phyloP scores from a whole-genome alignment of 2,797 vertebrate species.

The Poeciliopsis gracilis region DNA sequence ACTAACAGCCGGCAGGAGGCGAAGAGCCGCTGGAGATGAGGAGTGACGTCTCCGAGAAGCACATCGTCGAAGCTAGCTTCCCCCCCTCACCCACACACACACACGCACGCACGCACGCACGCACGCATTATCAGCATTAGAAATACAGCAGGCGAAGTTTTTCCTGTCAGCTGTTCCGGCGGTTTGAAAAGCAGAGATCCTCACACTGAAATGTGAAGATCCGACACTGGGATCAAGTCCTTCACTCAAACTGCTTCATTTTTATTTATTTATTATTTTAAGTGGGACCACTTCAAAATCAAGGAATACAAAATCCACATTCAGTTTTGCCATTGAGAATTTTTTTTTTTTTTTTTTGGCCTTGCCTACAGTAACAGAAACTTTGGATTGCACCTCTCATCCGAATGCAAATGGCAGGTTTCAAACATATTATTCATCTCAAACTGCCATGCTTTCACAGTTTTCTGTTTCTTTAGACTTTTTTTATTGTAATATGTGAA shows the following conservation, averaged over 20 bases:
- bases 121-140: background rate
- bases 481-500: background rate
- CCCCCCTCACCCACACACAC: no score
- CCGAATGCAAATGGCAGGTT: background rate
- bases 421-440: background rate
- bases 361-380: no score
- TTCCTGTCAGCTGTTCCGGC: background rate
- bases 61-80: slow-evolving; percentile 23
- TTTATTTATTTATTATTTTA: background rate
- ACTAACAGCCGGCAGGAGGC: slow-evolving; percentile 30
- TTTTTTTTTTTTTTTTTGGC: background rate
- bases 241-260: background rate
- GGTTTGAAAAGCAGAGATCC: background rate
- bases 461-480: background rate
- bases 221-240: background rate
- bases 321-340: background rate
- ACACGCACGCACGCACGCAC: background rate
- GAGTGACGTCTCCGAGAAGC: slow-evolving; percentile 27
- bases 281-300: background rate
- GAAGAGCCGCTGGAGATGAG: slow-evolving; percentile 29
- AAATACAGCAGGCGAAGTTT: background rate
- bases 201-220: background rate
- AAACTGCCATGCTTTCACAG: background rate
- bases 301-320: background rate
- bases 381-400: background rate